Evolutionary conservation across 2,113 vertebrate species (phyloP), one percentile per base, ranked within the genome.

Genomic region (Anas platyrhynchos): DNA sequence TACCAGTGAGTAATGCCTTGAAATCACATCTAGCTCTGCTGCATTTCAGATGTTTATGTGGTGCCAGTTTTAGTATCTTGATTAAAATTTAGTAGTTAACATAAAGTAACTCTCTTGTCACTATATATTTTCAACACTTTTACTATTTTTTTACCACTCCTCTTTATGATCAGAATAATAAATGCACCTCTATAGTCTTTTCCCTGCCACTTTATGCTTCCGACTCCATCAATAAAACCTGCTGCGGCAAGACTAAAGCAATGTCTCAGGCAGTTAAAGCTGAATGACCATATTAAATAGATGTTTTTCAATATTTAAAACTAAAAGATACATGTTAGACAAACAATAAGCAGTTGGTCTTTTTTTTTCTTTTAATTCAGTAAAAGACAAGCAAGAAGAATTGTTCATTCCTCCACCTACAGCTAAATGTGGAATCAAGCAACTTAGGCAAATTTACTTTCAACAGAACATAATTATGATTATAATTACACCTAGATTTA

Each of bases 111-210:
- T 82, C 36, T 68, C 44, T 88, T 95, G 58, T 83, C 66, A 78
- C 88, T 86, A 83, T 92, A 91, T 95, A 54, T 77, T 95, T 96
- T 71, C 75, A 25, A 50, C 16, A 43, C 65, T 81, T 87, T 96
- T 94, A 95, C 43, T 93, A n/a, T 83, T 71, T 94, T 52, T 79
- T 91, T 84, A 77, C 41, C 46, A 56, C 27, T 87, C 32, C 32
- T 75, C 48, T 93, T 96, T 97, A 93, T 56, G 82, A 63, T 67
- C 93, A 79, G 90, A 89, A 83, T 74, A 94, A 89, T 93, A 96
- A 95, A 75, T 87, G 62, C 43, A 80, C 38, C 48, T 88, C 41
- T 50, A 52, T 31, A 86, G 34, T 8, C n/a, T 96, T 94, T 54
- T 74, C 48, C 73, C 16, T 89, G 75, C 14, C 38, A 77, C 94